Percentiles rank a stretch among this genome's conserved stretches.
Evolutionary conservation across 2,888 invertebrate genomes (phyloP).

Genomic region (Conchocele bisecta): DNA sequence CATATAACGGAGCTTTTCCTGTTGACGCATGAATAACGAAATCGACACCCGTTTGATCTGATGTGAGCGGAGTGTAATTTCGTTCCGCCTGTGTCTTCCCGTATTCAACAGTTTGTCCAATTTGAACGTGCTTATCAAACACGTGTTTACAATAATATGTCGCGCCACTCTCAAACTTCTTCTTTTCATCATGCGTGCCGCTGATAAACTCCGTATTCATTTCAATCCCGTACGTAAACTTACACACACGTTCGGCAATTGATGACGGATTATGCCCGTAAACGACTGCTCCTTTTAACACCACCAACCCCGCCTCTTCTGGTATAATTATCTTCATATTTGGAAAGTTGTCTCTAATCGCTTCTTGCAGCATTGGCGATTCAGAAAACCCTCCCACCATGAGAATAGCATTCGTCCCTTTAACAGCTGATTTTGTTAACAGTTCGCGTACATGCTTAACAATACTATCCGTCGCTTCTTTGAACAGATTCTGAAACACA

Average conservation of each 20-base stretch:
- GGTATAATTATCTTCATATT: constrained; percentile 15
- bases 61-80: not conserved
- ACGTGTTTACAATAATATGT: not conserved
- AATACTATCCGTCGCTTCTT: constrained; percentile 11
- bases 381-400: constrained; percentile 44
- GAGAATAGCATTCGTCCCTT: constrained; percentile 10
- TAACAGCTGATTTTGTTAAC: not conserved
- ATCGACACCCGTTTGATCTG: not conserved
- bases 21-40: not conserved
- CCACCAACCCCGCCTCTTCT: constrained; percentile 22
- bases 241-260: constrained; percentile 22
- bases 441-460: constrained; percentile 6
- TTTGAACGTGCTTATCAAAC: constrained; percentile 18
- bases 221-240: constrained; percentile 27
- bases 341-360: constrained; percentile 17
- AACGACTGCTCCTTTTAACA: constrained; percentile 41
- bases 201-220: not conserved
- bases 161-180: not conserved
- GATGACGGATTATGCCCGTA: constrained; percentile 21
- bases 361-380: constrained; percentile 25
- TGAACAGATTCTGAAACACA: constrained; percentile 26
- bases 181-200: not conserved
- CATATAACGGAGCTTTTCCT: not conserved
- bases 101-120: constrained; percentile 10
- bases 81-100: constrained; percentile 4